Evolutionary conservation across 1,140 invertebrate genomes (phyloP).

Genomic region (Drosophila santomea): DNA sequence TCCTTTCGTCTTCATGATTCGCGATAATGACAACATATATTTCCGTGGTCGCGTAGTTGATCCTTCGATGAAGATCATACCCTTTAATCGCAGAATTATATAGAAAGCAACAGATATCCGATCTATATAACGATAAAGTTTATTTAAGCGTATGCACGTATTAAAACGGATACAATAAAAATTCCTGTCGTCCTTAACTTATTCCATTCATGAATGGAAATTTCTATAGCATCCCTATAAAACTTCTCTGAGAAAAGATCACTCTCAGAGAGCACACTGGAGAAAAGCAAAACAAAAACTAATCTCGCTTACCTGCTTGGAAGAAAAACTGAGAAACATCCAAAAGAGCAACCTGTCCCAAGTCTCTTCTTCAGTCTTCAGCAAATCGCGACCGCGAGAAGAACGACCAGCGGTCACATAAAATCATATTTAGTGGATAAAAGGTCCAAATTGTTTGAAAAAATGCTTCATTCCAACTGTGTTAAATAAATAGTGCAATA

Average conservation of each 20-base stretch:
- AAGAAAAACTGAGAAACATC: constrained; percentile 44
- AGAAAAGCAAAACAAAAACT: constrained; percentile 40
- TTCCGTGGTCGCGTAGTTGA: background rate
- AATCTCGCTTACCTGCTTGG: constrained; percentile 45
- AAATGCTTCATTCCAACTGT: background rate
- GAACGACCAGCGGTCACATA: constrained; percentile 20
- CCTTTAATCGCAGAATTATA: too few species aligned
- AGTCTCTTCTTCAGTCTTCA: constrained; percentile 66
- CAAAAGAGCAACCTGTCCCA: constrained; percentile 25
- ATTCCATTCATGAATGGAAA: background rate
- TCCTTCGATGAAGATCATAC: background rate
- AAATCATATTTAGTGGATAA: background rate
- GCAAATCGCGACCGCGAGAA: constrained; percentile 34
- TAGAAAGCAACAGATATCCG: too few species aligned
- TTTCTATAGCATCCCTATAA: background rate
- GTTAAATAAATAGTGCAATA: background rate
- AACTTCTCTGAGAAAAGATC: background rate
- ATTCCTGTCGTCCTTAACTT: background rate
- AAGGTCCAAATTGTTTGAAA: background rate
- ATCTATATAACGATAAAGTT: too few species aligned
- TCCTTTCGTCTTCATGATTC: background rate
- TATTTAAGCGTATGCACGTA: too few species aligned
- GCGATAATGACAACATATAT: background rate
- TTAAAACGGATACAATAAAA: background rate
- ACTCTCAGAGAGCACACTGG: background rate